These are phyloP conservation scores for Limenitis camilla DNA, from an alignment of 2,888 invertebrate species.

Conservation along the genomic window DNA sequence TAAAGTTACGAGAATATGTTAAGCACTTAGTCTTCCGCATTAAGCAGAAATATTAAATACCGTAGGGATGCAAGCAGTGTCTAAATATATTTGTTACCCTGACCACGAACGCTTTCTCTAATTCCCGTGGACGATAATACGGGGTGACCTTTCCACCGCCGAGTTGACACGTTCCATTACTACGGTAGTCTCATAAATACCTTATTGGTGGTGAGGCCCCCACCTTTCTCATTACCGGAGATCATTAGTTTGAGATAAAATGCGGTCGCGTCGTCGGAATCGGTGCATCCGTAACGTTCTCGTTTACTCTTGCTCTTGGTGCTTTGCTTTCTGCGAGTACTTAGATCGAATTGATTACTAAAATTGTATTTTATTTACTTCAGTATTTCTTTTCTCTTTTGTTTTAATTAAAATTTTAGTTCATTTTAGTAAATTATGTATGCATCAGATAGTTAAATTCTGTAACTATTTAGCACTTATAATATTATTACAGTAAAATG, in stretches of 20 bases:
- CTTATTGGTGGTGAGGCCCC: constrained; percentile 58
- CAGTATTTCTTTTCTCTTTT: neutral
- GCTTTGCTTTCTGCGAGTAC: neutral
- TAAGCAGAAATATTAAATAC: constrained; percentile 3
- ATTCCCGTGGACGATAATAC: constrained; percentile 43
- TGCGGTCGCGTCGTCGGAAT: constrained; percentile 45
- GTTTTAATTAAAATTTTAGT: too few relatives aligned
- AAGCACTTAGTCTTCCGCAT: constrained; percentile 2
- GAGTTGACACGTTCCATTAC: constrained; percentile 62
- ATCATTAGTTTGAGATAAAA: constrained; percentile 69
- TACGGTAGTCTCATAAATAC: constrained; percentile 66
- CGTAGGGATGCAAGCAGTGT: constrained; percentile 12
- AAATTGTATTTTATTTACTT: neutral
- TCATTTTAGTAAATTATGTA: too few relatives aligned
- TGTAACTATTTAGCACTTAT: too few relatives aligned
- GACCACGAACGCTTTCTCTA: constrained; percentile 29
- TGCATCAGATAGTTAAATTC: too few relatives aligned
- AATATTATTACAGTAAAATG: too few relatives aligned
- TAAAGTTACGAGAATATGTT: neutral
- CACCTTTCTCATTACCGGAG: constrained; percentile 61
- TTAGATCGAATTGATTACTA: neutral
- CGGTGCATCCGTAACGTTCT: constrained; percentile 47
- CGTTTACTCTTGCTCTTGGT: constrained; percentile 6
- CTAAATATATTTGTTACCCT: constrained; percentile 19
- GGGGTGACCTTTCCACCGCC: constrained; percentile 41